Base-by-base conservation (phyloP, 2,888 invertebrate species). In the Tenthredo livida region DNA sequence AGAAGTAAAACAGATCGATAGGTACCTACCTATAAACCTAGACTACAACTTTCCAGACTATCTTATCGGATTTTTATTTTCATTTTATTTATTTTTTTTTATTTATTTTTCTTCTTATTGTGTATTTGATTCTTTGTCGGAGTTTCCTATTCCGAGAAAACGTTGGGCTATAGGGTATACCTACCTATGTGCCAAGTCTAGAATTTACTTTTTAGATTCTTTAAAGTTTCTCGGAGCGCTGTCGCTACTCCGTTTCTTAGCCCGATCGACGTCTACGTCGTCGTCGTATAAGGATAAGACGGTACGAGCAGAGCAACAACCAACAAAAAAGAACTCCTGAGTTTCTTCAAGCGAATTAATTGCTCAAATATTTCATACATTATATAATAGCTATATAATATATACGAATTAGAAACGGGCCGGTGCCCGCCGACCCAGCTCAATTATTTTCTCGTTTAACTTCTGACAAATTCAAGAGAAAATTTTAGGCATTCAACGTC, bases 391-490 rank as follows among this genome's bases (percentile, higher is more conserved):
- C 3, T 33, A 10, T 61, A 25, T 21, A 21, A 2, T 25, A 25
- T 61, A 61, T 61, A 7, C 21, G 43, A 73, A 43, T 70, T 33
- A 40, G 21, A 50, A 77, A 54, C 77, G 29, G 17, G 12, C 21
- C 12, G 15, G 17, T 9, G 50, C 33, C 15, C 29, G 0, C 10
- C 29, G 29, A 9, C 15, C n/a, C 37, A n/a, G 47, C 9, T 67
- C 17, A 83, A 83, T 83, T 61, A 83, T 67, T 67, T 83, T 70
- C 67, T 70, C 83, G 67, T 83, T 83, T n/a, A 83, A 43, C 83
- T 47, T 67, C 33, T 50, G 65, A 70, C 67, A 67, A 21, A 70
- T 83, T 47, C 15, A 47, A 67, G 83, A 67, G 67, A 33, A 67
- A 83, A 70, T 29, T 33, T 21, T 67, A n/a, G n/a, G 58, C 40